phyloP scores from a whole-genome alignment of 2,797 vertebrate genomes.

The Gymnothorax javanicus region DNA sequence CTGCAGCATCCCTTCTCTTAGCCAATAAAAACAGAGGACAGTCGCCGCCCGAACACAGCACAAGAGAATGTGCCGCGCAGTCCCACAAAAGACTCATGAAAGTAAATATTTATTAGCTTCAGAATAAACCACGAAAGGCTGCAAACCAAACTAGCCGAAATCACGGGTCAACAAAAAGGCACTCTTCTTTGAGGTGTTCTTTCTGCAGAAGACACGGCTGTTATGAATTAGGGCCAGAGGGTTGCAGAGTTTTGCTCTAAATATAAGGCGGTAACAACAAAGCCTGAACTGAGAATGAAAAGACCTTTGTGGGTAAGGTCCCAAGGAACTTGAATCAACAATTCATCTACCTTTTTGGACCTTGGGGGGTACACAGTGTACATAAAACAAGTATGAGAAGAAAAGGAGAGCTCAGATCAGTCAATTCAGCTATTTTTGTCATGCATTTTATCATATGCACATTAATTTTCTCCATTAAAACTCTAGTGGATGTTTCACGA shows the following conservation, averaged over 20 bases:
- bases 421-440: no score
- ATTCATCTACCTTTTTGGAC: no score
- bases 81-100: neutral
- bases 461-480: no score
- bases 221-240: neutral
- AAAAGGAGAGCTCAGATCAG: no score
- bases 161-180: neutral
- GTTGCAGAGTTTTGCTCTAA: neutral
- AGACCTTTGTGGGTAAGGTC: neutral
- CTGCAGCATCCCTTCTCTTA: neutral
- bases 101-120: neutral
- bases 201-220: neutral
- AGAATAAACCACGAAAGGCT: neutral
- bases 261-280: neutral
- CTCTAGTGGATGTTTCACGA: no score
- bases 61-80: neutral
- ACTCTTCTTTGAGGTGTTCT: neutral
- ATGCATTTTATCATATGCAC: no score
- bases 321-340: no score
- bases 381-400: no score
- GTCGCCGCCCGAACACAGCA: neutral
- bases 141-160: neutral
- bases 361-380: no score
- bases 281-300: neutral
- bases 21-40: neutral